Percentiles rank a stretch among this genome's conserved stretches.
Evolutionary conservation across 2,888 invertebrate species (phyloP).

Genomic region (Limnephilus lunatus): DNA sequence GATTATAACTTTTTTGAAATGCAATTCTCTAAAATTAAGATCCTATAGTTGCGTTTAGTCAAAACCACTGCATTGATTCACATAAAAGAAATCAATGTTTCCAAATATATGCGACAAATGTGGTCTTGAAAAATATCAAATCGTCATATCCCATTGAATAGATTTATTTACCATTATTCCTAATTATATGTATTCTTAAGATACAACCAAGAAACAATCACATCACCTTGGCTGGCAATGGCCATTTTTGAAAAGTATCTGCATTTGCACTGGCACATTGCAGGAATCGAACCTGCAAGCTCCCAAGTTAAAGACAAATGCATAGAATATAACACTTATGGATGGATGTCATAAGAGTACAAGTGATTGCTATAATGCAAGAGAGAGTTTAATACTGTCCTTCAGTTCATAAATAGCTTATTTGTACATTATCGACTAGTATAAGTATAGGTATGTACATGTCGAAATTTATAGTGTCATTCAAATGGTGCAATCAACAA

Average conservation of each 20-base stretch:
- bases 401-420: background rate
- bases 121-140: background rate
- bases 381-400: background rate
- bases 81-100: background rate
- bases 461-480: background rate
- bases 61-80: background rate
- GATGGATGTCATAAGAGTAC: background rate
- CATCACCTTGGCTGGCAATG: background rate
- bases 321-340: background rate
- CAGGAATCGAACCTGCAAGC: background rate
- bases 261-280: background rate
- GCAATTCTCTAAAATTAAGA: background rate
- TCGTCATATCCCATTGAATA: background rate
- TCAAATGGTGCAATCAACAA: background rate
- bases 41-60: background rate
- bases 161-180: background rate
- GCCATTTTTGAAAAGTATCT: background rate
- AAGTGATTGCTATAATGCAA: background rate
- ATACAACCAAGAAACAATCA: background rate
- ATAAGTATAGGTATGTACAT: background rate
- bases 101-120: background rate
- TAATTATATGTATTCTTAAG: too few relatives aligned
- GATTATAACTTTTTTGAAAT: background rate
- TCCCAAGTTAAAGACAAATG: background rate
- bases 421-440: background rate